Evolutionary conservation across 2,797 vertebrate genomes (phyloP).

Genomic region (Aldrovandia affinis): DNA sequence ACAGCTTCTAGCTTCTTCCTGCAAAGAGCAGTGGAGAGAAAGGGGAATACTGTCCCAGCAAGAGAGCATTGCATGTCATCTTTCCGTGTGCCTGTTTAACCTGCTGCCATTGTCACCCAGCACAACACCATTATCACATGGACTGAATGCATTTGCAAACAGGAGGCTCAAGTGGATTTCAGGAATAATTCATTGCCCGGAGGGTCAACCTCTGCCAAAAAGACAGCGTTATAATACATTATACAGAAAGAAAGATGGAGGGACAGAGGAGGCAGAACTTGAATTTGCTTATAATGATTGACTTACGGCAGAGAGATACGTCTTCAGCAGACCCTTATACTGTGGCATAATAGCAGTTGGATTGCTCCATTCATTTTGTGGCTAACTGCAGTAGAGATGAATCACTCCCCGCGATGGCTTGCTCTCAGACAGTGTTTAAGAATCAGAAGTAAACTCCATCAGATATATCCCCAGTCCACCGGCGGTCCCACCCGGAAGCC

Average conservation of each 20-base stretch:
- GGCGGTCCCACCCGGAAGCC: too few relatives aligned
- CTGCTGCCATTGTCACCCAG: not conserved
- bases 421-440: not conserved
- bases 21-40: not conserved
- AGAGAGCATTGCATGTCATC: not conserved
- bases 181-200: not conserved
- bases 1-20: not conserved
- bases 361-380: not conserved
- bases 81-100: not conserved
- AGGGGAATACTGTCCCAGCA: not conserved
- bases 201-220: too few relatives aligned
- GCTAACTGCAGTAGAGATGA: not conserved
- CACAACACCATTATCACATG: not conserved
- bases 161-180: not conserved
- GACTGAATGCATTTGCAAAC: not conserved
- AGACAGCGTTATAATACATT: too few relatives aligned
- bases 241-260: too few relatives aligned
- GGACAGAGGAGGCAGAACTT: too few relatives aligned
- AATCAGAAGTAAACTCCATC: slow-evolving; percentile 21
- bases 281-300: not conserved
- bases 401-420: not conserved
- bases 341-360: not conserved
- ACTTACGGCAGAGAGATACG: not conserved
- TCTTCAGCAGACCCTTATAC: not conserved
- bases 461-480: not conserved